Evolutionary conservation across 2,888 invertebrate genomes (phyloP), one percentile per base, ranked within the genome.

Genomic region (Rhyacophila evoluta): DNA sequence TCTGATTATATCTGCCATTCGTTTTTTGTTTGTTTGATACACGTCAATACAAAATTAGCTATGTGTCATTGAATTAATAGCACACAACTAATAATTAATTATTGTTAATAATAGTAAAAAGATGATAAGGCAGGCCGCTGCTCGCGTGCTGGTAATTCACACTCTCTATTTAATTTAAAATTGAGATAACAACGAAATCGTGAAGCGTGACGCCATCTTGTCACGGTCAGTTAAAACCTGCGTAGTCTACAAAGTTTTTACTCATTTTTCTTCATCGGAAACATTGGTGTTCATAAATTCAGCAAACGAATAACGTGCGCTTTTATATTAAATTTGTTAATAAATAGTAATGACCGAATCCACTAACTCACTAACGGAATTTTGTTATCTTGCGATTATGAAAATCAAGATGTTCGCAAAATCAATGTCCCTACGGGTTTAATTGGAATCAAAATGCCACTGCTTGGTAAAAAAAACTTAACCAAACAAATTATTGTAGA

Each of bases 131-230:
- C 39, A 39, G 39, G 39, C 39, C 15, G n/a, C 4, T 55, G 25
- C 55, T 55, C 25, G 55, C 55, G 55, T 55, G 25, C 12, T 55
- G 25, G 5, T 55, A 55, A 55, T 55, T 55, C 25, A 25, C 55
- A 55, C 55, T 55, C 55, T 55, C 55, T 55, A 55, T 55, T 55
- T 55, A 55, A 55, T 55, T 55, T 55, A 25, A 25, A 55, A 25
- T 55, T 25, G 55, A 55, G 55, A 55, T 55, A 55, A 55, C 19
- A 55, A 55, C 55, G 19, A 19, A 55, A 55, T 25, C 19, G 25
- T 19, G 19, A 55, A 55, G 55, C 55, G 19, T 55, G 55, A 55
- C 6, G 55, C 25, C 29, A 33, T 33, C 29, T 55, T 55, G 55
- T 55, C 55, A 55, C 55, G 55, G 55, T 55, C 55, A 55, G 55